phyloP scores from a whole-genome alignment of 92 coral and sea anemone species.

The Paramuricea clavata region DNA sequence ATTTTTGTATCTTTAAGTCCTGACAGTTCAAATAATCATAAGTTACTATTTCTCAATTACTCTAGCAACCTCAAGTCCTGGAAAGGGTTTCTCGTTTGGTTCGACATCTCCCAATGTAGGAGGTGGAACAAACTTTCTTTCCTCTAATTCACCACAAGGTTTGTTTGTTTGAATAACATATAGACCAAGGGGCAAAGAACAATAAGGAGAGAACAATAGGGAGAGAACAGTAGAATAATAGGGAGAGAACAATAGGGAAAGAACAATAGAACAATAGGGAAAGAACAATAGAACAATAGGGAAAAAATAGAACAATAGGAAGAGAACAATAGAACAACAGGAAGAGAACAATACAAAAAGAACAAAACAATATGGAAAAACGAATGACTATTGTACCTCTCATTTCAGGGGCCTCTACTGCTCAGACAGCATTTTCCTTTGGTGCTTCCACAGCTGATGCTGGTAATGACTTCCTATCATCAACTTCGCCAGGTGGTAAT shows the following conservation, averaged over 20 bases:
- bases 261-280: neutral
- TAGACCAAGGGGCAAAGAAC: no score
- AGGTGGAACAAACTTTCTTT: neutral
- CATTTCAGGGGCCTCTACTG: neutral
- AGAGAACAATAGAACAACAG: neutral
- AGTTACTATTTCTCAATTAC: neutral
- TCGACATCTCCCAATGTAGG: neutral
- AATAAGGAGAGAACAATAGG: neutral
- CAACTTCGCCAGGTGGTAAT: neutral
- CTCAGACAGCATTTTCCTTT: neutral
- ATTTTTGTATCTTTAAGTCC: neutral
- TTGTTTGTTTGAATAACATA: neutral
- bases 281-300: neutral
- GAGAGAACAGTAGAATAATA: neutral
- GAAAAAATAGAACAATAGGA: neutral
- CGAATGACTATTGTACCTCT: neutral
- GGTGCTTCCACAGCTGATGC: neutral
- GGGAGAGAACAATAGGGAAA: neutral
- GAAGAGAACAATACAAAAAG: neutral
- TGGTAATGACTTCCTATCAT: slow-evolving; percentile 15
- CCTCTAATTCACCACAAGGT: neutral
- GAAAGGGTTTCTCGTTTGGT: slow-evolving; percentile 27
- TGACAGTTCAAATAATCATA: neutral
- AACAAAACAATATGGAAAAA: neutral
- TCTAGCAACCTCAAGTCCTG: slow-evolving; percentile 20